phyloP scores from a whole-genome alignment of 2,113 vertebrate genomes.

The Corythornis madagascariensis region DNA sequence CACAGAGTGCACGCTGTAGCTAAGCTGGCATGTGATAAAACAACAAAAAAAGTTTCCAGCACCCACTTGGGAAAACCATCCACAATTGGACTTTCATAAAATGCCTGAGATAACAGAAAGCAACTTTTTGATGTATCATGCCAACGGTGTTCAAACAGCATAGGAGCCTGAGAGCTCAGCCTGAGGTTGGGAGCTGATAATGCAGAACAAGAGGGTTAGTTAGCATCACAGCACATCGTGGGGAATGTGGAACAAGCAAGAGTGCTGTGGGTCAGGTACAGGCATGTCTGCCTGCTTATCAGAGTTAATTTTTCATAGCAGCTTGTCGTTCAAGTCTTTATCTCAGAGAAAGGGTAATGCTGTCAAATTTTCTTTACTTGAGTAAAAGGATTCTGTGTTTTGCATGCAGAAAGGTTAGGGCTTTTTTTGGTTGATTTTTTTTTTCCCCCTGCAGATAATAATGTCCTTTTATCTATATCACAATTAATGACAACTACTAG shows the following conservation, averaged over 20 bases:
- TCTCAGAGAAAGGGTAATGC: background rate
- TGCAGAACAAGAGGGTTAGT: background rate
- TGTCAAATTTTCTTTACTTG: background rate
- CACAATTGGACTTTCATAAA: background rate
- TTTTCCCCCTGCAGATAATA: background rate
- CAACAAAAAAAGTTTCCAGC: background rate
- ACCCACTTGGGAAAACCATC: constrained; percentile 18
- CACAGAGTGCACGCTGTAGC: background rate
- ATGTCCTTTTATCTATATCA: background rate
- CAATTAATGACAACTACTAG: background rate
- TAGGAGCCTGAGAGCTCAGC: background rate
- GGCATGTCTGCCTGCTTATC: background rate
- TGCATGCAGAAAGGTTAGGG: background rate
- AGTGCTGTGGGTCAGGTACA: background rate
- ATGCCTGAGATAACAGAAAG: constrained; percentile 34
- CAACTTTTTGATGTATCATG: constrained; percentile 1
- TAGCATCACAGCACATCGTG: background rate
- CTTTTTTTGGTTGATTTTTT: background rate
- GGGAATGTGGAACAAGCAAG: background rate
- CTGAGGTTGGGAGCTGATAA: constrained; percentile 14
- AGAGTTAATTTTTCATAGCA: constrained; percentile 2
- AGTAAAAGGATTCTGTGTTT: background rate
- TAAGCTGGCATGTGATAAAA: background rate
- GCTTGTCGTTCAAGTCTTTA: background rate
- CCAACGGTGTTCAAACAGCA: background rate